Evolutionary conservation across 1,140 invertebrate species (phyloP).

Genomic region (Scaptomyza montana): DNA sequence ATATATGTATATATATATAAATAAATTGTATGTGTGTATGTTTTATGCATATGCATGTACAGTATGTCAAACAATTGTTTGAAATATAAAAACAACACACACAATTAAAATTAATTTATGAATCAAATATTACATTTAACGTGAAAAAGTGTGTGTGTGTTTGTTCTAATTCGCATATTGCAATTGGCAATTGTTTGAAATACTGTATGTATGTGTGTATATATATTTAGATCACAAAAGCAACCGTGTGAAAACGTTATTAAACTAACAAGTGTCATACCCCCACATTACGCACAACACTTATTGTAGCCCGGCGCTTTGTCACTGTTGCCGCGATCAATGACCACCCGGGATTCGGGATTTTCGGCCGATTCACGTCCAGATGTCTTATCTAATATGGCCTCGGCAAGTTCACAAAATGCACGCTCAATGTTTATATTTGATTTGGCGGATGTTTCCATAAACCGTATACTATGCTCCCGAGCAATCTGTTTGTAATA

Average conservation of each 20-base stretch:
- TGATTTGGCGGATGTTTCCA: slow-evolving; percentile 99
- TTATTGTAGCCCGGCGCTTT: slow-evolving; percentile 83
- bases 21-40: slow-evolving; percentile 17
- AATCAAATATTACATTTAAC: background rate
- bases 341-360: slow-evolving; percentile 87
- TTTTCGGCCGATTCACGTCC: slow-evolving; percentile 88
- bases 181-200: slow-evolving; percentile 8
- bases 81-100: background rate
- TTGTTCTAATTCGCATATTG: background rate
- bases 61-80: background rate
- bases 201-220: slow-evolving; percentile 20
- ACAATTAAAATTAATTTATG: background rate
- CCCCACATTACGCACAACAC: slow-evolving; percentile 81
- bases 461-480: slow-evolving; percentile 98
- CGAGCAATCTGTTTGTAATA: slow-evolving; percentile 91
- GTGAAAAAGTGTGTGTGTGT: background rate
- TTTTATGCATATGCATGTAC: slow-evolving; percentile 3
- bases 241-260: slow-evolving; percentile 46
- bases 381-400: slow-evolving; percentile 95
- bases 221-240: slow-evolving; percentile 50
- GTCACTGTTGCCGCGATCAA: slow-evolving; percentile 86
- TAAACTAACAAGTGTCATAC: slow-evolving; percentile 47
- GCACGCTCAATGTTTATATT: slow-evolving; percentile 99
- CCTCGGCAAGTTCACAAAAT: slow-evolving; percentile 98
- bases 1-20: slow-evolving; percentile 23